Evolutionary conservation across 92 coral and sea anemone genomes (phyloP), one percentile per base, ranked within the genome.

Genomic region (Zoanthus sansibaricus): DNA sequence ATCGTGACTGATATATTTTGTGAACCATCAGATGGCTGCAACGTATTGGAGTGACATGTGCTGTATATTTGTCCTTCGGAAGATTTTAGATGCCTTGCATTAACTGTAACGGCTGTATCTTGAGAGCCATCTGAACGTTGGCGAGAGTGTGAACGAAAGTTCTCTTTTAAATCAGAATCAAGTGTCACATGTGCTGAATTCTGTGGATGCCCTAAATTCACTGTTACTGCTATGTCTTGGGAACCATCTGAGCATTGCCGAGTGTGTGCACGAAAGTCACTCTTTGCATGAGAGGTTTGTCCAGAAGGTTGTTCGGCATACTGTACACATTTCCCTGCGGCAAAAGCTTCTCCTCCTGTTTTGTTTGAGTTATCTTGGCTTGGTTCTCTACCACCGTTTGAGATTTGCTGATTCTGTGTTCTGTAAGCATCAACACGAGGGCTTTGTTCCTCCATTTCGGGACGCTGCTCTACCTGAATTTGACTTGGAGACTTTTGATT

Each of bases 21-120:
- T 21, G 37, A 76, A 7, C 80, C 80, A 76, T 76, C 80, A n/a
- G 66, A 76, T 12, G 37, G 18, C 46, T 76, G 80, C 17, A 56
- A 7, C 5, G 16, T 7, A 21, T 45, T 55, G 13, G 78, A 42
- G 15, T 32, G n/a, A 9, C 47, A 17, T 7, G n/a, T 16, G 17
- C 47, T 30, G 18, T 3, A 42, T n/a, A 7, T 13, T 0, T 71
- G 17, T 8, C 48, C 51, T 10, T 71, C 76, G 9, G 49, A 7
- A 71, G 11, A 9, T 12, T 71, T 47, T 71, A 25, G 30, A 46
- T 17, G 10, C 16, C 42, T 49, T 14, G 37, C 62, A 75, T 75
- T 75, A 9, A 49, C 59, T 48, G 51, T 37, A 7, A 21, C 46
- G 6, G 33, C 20, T 15, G 45, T 17, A 56, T 54, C 82, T 25